These are phyloP conservation scores for Ochotona princeps DNA, from an alignment of 2,113 vertebrate species.

Conservation along the genomic window DNA sequence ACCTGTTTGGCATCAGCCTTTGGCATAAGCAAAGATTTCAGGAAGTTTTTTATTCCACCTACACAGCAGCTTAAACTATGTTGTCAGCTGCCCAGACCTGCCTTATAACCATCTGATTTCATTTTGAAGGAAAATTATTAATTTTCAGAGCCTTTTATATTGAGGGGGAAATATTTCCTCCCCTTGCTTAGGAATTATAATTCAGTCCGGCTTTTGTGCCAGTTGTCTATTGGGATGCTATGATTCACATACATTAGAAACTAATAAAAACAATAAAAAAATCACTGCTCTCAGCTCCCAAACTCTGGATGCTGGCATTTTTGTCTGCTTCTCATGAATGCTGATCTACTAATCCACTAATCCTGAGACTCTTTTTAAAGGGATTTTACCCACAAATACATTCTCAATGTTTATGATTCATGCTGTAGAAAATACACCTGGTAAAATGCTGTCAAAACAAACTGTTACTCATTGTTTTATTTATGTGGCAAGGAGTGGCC, in stretches of 20 bases:
- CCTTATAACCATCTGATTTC: constrained; percentile 52
- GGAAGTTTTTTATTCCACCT: constrained; percentile 62
- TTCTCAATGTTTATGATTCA: constrained; percentile 27
- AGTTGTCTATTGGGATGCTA: constrained; percentile 6
- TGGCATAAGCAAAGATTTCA: constrained; percentile 67
- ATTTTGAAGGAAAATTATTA: constrained; percentile 69
- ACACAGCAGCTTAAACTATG: constrained; percentile 50
- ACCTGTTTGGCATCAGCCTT: constrained; percentile 71
- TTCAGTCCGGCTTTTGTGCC: neutral
- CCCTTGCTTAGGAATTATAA: constrained; percentile 55
- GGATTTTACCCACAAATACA: neutral
- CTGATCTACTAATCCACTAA: constrained; percentile 16
- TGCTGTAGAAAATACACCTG: neutral
- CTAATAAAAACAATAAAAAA: constrained; percentile 58
- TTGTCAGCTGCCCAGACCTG: constrained; percentile 56
- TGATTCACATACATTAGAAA: constrained; percentile 32
- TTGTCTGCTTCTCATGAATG: neutral
- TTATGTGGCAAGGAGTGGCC: neutral
- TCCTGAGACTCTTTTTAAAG: neutral
- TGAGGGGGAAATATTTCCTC: constrained; percentile 45
- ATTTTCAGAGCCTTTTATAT: constrained; percentile 52
- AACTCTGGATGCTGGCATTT: neutral
- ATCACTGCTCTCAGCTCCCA: constrained; percentile 34
- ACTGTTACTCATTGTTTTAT: constrained; percentile 34
- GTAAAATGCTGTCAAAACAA: neutral